phyloP scores from a whole-genome alignment of 2,113 vertebrate species.

The Nematolebias whitei region DNA sequence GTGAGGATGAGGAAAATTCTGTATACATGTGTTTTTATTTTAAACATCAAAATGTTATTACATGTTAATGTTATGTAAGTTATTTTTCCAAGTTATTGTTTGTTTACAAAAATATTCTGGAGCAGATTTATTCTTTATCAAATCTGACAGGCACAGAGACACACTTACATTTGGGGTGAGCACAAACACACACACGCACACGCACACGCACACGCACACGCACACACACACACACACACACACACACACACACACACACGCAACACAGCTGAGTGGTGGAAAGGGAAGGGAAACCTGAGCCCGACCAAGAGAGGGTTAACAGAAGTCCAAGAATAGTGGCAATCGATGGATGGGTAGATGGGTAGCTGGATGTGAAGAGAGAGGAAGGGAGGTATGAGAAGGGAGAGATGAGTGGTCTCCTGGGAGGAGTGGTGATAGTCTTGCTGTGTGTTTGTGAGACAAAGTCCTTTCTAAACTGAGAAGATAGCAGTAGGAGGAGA shows the following conservation, averaged over 20 bases:
- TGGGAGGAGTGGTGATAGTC: constrained; percentile 88
- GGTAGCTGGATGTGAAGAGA: constrained; percentile 82
- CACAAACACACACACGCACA: constrained; percentile 2
- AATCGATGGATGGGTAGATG: constrained; percentile 92
- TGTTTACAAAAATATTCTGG: constrained; percentile 3
- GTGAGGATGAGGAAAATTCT: constrained; percentile 6
- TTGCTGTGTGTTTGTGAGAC: constrained; percentile 91
- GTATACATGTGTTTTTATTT: constrained; percentile 21
- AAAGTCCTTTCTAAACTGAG: constrained; percentile 80
- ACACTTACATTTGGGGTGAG: constrained; percentile 25
- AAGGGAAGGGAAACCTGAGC: constrained; percentile 78
- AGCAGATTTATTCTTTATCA: constrained; percentile 33
- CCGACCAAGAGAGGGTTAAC: constrained; percentile 77
- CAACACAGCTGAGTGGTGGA: constrained; percentile 61
- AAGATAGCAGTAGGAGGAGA: constrained; percentile 74
- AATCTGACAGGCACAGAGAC: constrained; percentile 47
- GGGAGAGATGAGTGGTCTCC: constrained; percentile 87
- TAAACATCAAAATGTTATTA: not conserved
- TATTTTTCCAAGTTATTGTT: not conserved
- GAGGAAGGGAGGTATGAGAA: constrained; percentile 57
- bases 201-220: constrained; percentile 6
- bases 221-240: not conserved
- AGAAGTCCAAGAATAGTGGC: constrained; percentile 93
- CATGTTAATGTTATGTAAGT: constrained; percentile 12
- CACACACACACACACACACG: constrained; percentile 20